Evolutionary conservation across 1,140 invertebrate genomes (phyloP).

Genomic region (Caenorhabditis elegans): DNA sequence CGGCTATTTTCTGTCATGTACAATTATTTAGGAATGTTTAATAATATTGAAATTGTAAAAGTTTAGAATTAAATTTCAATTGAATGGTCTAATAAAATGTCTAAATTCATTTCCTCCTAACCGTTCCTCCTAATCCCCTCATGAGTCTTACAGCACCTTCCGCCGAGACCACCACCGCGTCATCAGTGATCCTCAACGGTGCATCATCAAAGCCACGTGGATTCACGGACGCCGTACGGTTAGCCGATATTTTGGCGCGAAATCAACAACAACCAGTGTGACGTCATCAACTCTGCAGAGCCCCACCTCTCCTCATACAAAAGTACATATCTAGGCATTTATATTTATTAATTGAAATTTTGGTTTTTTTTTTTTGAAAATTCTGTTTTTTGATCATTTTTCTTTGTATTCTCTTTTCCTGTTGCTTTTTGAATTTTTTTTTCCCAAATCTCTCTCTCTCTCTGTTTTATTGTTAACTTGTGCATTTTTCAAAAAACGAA

Average conservation of each 20-base stretch:
- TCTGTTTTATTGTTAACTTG: background rate
- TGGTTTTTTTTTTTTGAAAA: no score
- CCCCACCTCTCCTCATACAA: no score
- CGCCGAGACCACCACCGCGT: background rate
- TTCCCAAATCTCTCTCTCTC: background rate
- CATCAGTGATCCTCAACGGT: background rate
- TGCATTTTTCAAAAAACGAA: no score
- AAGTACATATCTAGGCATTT: background rate
- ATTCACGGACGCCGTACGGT: background rate
- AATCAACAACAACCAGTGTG: constrained; percentile 1
- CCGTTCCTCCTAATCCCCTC: background rate
- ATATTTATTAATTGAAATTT: background rate
- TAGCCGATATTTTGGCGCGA: background rate
- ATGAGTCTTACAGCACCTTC: background rate
- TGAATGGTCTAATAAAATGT: no score
- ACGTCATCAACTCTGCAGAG: no score
- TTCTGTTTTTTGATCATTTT: background rate
- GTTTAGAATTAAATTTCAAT: no score
- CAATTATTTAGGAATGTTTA: no score
- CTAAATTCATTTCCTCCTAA: background rate
- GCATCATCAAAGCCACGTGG: background rate
- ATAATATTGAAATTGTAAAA: no score
- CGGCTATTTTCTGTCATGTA: no score
- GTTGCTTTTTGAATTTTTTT: background rate
- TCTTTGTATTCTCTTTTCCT: background rate